These are phyloP conservation scores for Atherinomorus stipes DNA, from an alignment of 2,113 vertebrate genomes.

Conservation along the genomic window DNA sequence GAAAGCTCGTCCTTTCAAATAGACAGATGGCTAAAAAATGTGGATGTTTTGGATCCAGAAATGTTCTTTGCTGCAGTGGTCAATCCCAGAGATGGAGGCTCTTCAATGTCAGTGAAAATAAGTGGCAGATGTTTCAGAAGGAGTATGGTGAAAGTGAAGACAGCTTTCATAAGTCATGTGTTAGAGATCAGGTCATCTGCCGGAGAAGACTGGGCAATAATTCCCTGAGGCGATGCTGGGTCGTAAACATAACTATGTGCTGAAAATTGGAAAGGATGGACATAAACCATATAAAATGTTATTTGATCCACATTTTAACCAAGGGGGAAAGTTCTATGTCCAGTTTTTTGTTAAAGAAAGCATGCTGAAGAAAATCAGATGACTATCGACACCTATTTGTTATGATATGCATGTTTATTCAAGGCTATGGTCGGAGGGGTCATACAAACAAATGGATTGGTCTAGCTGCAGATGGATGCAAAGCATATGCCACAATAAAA, in stretches of 20 bases:
- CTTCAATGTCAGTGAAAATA: constrained; percentile 31
- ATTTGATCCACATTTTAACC: neutral
- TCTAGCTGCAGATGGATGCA: too few species aligned
- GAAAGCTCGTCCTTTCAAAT: constrained; percentile 30
- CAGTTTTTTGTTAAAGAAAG: too few species aligned
- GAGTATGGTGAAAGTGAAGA: neutral
- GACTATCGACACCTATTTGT: too few species aligned
- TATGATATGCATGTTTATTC: too few species aligned
- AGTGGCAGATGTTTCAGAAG: constrained; percentile 35
- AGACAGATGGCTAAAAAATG: constrained; percentile 40
- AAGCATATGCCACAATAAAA: too few species aligned
- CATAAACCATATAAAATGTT: neutral
- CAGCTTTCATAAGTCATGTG: constrained; percentile 1
- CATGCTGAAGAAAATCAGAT: too few species aligned
- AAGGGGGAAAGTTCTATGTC: too few species aligned
- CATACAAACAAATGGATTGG: too few species aligned
- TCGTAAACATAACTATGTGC: neutral
- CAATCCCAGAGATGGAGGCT: constrained; percentile 33
- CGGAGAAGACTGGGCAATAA: neutral
- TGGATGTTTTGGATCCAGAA: constrained; percentile 10
- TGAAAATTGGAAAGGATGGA: neutral
- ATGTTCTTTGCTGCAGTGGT: constrained; percentile 31
- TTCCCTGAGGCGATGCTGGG: neutral
- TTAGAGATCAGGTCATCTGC: constrained; percentile 5
- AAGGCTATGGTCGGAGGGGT: too few species aligned